phyloP scores from a whole-genome alignment of 2,888 invertebrate species.

The Pristionchus maxplancki region DNA sequence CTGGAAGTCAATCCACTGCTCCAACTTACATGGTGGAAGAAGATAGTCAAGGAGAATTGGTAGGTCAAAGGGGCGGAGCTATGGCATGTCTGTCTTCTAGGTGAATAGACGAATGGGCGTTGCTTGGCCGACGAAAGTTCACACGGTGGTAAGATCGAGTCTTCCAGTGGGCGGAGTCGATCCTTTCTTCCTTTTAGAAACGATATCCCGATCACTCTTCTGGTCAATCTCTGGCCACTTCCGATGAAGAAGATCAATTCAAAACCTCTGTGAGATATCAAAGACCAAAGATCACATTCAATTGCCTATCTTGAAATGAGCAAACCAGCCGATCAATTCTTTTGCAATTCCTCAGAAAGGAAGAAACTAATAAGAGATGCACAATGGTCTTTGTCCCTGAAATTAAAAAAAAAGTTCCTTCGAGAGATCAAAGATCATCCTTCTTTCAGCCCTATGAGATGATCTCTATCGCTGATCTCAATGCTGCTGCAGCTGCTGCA shows the following conservation, averaged over 20 bases:
- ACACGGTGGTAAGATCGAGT: background rate
- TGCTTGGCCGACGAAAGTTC: background rate
- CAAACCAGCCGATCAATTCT: background rate
- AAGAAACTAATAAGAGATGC: background rate
- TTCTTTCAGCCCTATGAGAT: conserved; percentile 1
- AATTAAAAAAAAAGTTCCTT: background rate
- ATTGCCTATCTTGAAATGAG: background rate
- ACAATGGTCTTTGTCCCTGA: background rate
- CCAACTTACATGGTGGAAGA: background rate
- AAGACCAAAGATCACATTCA: background rate
- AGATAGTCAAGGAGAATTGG: background rate
- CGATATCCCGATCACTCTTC: background rate
- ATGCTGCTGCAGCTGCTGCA: background rate
- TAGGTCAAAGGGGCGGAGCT: background rate
- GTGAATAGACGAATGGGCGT: background rate
- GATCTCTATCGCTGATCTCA: background rate
- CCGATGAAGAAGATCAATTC: background rate
- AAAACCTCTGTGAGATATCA: conserved; percentile 2
- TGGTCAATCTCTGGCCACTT: background rate
- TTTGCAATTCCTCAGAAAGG: background rate
- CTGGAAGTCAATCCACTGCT: background rate
- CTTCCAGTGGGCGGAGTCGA: conserved; percentile 3
- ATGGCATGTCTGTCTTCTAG: background rate
- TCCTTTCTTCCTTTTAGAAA: background rate
- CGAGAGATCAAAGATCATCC: background rate